Conservation (phyloP, 2,113 vertebrate species). For the Odocoileus virginianus region DNA sequence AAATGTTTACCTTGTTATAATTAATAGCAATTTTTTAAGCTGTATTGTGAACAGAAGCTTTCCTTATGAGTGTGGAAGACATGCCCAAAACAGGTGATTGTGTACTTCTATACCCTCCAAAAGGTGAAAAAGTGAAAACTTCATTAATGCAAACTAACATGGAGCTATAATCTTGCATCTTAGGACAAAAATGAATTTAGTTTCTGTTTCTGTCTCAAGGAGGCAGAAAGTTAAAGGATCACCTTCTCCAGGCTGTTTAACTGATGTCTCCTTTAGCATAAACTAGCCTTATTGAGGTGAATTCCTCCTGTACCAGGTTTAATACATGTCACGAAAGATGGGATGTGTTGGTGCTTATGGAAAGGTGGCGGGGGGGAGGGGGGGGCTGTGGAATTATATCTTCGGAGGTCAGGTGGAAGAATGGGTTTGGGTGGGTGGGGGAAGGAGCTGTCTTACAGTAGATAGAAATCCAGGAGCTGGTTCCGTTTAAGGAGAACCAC, state of each 20-base stretch:
- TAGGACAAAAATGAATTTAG: neutral
- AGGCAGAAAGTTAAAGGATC: neutral
- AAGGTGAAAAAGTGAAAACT: neutral
- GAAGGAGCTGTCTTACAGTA: neutral
- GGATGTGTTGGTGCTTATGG: neutral
- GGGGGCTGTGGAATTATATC: neutral
- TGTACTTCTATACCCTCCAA: neutral
- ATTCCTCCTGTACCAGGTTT: neutral
- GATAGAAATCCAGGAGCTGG: neutral
- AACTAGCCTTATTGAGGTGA: neutral
- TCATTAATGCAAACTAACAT: neutral
- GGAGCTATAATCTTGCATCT: neutral
- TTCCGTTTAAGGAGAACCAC: neutral
- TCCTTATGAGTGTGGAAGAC: neutral
- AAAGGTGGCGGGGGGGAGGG: neutral
- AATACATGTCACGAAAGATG: neutral
- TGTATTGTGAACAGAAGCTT: neutral
- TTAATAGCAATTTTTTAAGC: neutral
- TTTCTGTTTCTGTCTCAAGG: neutral
- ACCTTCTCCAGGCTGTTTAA: neutral
- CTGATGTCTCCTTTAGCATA: neutral
- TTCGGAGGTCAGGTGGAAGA: neutral
- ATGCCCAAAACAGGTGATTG: neutral
- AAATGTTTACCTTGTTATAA: neutral
- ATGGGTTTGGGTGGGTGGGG: rapidly evolving